Base-by-base conservation (phyloP, 2,888 invertebrate genomes). In the Acrocyrtus sp. region DNA sequence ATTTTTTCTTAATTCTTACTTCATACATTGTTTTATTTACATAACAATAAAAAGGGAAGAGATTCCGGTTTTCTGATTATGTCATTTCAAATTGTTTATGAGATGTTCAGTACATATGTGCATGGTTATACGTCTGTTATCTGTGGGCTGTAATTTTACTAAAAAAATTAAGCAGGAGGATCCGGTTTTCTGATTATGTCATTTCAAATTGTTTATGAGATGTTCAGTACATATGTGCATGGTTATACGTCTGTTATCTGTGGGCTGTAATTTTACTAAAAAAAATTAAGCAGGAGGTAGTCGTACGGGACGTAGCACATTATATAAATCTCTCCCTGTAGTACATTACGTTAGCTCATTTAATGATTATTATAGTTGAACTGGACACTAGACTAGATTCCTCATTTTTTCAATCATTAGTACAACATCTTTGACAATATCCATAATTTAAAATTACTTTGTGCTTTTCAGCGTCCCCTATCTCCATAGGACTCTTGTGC, bases 181-280 rank as follows among this genome's bases (percentile, higher is more conserved):
- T 58, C 58, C 45, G 58, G 58, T 58, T 58, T 58, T 58, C 34
- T 45, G 50, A 43, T 58, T 58, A 58, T 58, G 58, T 58, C 58
- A 58, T 57, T 57, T 34, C 6, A 34, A 34, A 34, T 34, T 5
- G 34, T 12, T 34, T n/a, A n/a, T n/a, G n/a, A n/a, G n/a, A n/a
- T n/a, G n/a, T n/a, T n/a, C n/a, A n/a, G n/a, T n/a, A n/a, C n/a
- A n/a, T n/a, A n/a, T n/a, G n/a, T n/a, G n/a, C n/a, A n/a, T n/a
- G n/a, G n/a, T n/a, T n/a, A n/a, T n/a, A n/a, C n/a, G n/a, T n/a
- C 34, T 34, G 5, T 34, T 34, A 12, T 34, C 12, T 34, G 12
- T 34, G 5, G 34, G 34, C 34, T 12, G 6, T 34, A 12, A 12
- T 34, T 34, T 34, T 34, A 12, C 34, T 8, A 8, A 12, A 34